Percentiles rank a stretch among this genome's conserved stretches.
These are phyloP conservation scores for Mus musculus DNA, from an alignment of 2,113 vertebrate genomes.

Conservation along the genomic window GRCm39 chr7:34118501-34119000, in stretches of 20 bases:
- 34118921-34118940: background rate
- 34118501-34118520: no score
- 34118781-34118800: background rate
- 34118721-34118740: background rate
- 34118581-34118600: no score
- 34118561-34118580: no score
- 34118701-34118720: background rate
- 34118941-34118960: background rate
- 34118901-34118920: background rate
- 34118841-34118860: background rate
- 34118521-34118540: no score
- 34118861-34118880: background rate
- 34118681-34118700: no score
- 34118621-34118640: background rate
- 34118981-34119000: background rate
- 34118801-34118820: background rate
- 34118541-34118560: no score
- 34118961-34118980: background rate
- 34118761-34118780: background rate
- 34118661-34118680: background rate
- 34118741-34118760: background rate
- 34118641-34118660: background rate
- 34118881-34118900: background rate
- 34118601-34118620: no score
- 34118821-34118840: background rate